Percentiles rank a stretch among this genome's conserved stretches.
phyloP scores from a whole-genome alignment of 2,113 vertebrate species.

The Tor tambroides region DNA sequence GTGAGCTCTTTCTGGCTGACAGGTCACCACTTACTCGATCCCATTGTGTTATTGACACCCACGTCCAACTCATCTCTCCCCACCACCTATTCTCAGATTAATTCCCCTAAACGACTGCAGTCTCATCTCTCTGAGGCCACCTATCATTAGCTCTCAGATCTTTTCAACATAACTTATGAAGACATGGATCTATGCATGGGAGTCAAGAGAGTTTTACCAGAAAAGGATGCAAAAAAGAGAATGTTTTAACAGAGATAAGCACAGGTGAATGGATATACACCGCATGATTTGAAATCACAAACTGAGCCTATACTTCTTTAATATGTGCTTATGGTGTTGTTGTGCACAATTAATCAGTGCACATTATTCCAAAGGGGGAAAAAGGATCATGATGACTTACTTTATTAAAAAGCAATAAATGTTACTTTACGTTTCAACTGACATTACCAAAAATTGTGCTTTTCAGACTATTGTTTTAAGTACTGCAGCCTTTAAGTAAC shows the following conservation, averaged over 20 bases:
- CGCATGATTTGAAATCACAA: neutral
- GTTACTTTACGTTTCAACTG: neutral
- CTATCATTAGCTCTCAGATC: slow-evolving; percentile 64
- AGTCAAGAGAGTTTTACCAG: neutral
- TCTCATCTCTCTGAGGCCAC: slow-evolving; percentile 70
- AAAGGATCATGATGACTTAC: neutral
- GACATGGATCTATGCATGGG: slow-evolving; percentile 22
- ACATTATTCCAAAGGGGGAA: neutral
- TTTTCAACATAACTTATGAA: slow-evolving; percentile 64
- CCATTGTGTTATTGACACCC: slow-evolving; percentile 64
- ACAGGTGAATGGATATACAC: neutral
- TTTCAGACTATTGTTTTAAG: neutral
- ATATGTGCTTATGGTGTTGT: neutral
- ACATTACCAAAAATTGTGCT: neutral
- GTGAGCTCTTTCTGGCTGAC: slow-evolving; percentile 57
- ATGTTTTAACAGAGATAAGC: slow-evolving; percentile 2
- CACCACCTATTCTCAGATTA: slow-evolving; percentile 65
- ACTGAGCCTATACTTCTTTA: neutral
- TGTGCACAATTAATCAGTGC: neutral
- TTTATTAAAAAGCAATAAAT: too few relatives aligned
- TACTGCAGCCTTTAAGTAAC: neutral
- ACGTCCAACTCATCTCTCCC: slow-evolving; percentile 47
- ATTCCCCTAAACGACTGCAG: slow-evolving; percentile 61
- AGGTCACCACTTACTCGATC: slow-evolving; percentile 52
- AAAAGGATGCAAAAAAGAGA: neutral